Conservation (phyloP, 2,797 vertebrate species). For the Pogoniulus pusillus region DNA sequence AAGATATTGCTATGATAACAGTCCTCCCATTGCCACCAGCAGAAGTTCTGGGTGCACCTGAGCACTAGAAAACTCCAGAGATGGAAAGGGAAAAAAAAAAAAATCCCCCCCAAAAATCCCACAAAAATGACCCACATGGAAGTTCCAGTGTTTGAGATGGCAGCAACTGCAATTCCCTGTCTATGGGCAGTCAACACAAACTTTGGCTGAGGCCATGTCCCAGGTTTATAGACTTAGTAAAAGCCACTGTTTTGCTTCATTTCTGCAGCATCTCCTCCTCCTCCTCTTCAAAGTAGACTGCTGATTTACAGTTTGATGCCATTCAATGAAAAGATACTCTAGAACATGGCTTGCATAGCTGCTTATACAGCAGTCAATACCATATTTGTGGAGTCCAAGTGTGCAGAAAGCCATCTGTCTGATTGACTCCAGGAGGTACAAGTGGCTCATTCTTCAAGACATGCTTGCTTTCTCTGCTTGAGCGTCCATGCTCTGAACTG, state of each 20-base stretch:
- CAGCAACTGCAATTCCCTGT: neutral
- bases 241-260: neutral
- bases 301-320: neutral
- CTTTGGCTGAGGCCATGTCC: neutral
- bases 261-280: neutral
- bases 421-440: conserved; percentile 24
- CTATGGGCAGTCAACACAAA: neutral
- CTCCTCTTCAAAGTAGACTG: neutral
- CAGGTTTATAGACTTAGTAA: neutral
- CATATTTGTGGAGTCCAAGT: neutral
- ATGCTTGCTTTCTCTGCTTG: neutral
- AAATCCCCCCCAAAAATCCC: neutral
- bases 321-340: neutral
- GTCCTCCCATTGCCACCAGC: neutral
- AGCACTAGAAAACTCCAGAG: neutral
- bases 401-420: conserved; percentile 23
- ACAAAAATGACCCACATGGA: neutral
- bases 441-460: conserved; percentile 17
- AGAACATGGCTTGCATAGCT: neutral
- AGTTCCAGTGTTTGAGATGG: neutral
- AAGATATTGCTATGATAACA: neutral
- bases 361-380: conserved; percentile 22
- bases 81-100: neutral
- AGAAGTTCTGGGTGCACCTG: neutral
- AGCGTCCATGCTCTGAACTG: neutral